Evolutionary conservation across 2,113 vertebrate species (phyloP).

Genomic region (Salvator merianae): DNA sequence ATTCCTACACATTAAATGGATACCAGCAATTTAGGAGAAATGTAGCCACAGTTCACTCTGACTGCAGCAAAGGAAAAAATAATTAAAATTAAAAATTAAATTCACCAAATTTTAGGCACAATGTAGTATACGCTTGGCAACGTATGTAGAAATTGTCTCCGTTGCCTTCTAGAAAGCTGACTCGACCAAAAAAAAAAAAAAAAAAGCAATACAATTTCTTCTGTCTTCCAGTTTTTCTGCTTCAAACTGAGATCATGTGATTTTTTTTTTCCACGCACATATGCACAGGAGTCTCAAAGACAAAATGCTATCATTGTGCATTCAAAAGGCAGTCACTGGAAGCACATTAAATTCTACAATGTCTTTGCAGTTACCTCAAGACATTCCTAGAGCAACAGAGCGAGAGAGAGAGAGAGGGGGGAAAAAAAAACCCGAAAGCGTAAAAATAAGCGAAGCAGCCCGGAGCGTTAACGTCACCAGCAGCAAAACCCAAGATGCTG

Average conservation of each 20-base stretch:
- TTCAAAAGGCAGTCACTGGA: slow-evolving; percentile 58
- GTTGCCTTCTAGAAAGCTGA: slow-evolving; percentile 61
- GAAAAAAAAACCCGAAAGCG: too few species aligned
- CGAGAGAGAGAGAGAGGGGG: not conserved
- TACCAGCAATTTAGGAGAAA: slow-evolving; percentile 58
- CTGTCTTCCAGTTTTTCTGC: slow-evolving; percentile 54
- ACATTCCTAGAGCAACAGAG: slow-evolving; percentile 64
- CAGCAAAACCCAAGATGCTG: slow-evolving; percentile 32
- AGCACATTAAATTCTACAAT: slow-evolving; percentile 29
- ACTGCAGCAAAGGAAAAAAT: slow-evolving; percentile 39
- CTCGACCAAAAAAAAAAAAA: slow-evolving; percentile 42
- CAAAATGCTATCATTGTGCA: slow-evolving; percentile 4
- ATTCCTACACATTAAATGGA: slow-evolving; percentile 70
- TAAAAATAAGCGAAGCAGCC: slow-evolving; percentile 11
- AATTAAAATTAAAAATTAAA: not conserved
- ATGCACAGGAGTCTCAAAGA: slow-evolving; percentile 30
- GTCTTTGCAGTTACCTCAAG: slow-evolving; percentile 54
- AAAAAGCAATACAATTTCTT: slow-evolving; percentile 22
- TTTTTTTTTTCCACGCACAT: not conserved
- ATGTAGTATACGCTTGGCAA: slow-evolving; percentile 18
- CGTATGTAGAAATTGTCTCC: slow-evolving; percentile 26
- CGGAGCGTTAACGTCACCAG: slow-evolving; percentile 44
- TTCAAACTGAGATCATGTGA: slow-evolving; percentile 51
- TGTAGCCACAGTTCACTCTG: slow-evolving; percentile 39
- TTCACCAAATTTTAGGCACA: slow-evolving; percentile 10